Percentiles rank a stretch among this genome's conserved stretches.
Evolutionary conservation across 2,113 vertebrate genomes (phyloP).

Genomic region (Ahaetulla prasina): DNA sequence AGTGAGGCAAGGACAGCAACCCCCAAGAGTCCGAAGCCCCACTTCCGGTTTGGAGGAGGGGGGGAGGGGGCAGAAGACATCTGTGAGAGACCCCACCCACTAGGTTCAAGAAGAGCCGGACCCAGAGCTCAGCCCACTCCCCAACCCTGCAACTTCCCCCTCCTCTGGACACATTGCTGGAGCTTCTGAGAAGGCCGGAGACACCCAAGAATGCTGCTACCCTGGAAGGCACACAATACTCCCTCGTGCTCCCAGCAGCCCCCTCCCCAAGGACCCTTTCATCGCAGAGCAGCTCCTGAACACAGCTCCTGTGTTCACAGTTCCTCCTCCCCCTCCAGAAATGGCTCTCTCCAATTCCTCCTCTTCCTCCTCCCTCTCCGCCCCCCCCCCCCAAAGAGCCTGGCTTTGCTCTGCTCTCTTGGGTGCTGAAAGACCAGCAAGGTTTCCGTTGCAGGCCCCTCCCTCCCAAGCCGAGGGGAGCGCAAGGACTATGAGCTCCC

Average conservation of each 20-base stretch:
- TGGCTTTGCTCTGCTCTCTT: background rate
- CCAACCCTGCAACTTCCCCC: background rate
- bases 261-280: background rate
- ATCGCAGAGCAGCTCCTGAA: background rate
- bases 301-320: background rate
- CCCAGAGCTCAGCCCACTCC: background rate
- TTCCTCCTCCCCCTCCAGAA: background rate
- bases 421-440: background rate
- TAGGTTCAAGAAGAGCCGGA: background rate
- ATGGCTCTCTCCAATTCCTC: background rate
- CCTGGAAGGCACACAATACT: background rate
- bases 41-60: background rate
- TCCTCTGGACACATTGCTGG: background rate
- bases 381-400: background rate
- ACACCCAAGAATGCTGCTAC: background rate
- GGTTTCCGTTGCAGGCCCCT: background rate
- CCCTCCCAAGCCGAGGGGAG: background rate
- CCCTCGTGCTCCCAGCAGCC: background rate
- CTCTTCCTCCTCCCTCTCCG: no score
- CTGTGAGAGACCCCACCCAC: background rate
- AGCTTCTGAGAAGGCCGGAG: background rate
- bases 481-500: background rate
- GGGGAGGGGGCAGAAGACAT: background rate
- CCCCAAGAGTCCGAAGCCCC: background rate
- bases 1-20: background rate